These are phyloP conservation scores for Ceryle rudis DNA, from an alignment of 2,797 vertebrate species.

Conservation along the genomic window DNA sequence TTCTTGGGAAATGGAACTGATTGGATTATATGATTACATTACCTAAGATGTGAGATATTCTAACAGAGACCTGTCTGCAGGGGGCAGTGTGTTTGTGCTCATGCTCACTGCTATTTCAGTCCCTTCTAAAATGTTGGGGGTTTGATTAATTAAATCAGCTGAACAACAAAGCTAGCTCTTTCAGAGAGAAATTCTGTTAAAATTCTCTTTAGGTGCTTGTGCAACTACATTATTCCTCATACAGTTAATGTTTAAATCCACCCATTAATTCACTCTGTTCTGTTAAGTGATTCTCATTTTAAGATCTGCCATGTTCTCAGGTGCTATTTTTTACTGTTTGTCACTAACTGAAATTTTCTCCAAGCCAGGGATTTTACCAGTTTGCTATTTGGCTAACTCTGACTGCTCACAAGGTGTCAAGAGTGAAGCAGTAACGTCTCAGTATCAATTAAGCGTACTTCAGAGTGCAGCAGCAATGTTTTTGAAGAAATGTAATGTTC, in stretches of 20 bases:
- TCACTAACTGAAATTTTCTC: background rate
- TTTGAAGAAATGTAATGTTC: background rate
- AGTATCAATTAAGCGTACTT: background rate
- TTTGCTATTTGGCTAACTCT: background rate
- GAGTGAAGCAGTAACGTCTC: background rate
- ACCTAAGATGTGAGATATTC: background rate
- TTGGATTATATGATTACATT: background rate
- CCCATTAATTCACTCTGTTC: background rate
- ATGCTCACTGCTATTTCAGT: background rate
- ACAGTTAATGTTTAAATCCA: background rate
- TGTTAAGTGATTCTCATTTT: background rate
- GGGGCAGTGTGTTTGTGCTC: background rate
- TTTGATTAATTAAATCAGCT: background rate
- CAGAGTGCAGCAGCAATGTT: background rate
- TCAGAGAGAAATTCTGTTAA: background rate
- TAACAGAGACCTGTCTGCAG: background rate
- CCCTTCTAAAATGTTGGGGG: background rate
- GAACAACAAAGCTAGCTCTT: background rate
- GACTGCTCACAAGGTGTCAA: background rate
- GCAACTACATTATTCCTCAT: background rate
- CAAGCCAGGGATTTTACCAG: background rate
- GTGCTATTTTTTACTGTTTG: background rate
- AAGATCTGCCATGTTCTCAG: background rate
- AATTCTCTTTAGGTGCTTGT: background rate
- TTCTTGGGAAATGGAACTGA: background rate